These are phyloP conservation scores for Crepidodera aurea DNA, from an alignment of 2,888 invertebrate species.

Conservation along the genomic window DNA sequence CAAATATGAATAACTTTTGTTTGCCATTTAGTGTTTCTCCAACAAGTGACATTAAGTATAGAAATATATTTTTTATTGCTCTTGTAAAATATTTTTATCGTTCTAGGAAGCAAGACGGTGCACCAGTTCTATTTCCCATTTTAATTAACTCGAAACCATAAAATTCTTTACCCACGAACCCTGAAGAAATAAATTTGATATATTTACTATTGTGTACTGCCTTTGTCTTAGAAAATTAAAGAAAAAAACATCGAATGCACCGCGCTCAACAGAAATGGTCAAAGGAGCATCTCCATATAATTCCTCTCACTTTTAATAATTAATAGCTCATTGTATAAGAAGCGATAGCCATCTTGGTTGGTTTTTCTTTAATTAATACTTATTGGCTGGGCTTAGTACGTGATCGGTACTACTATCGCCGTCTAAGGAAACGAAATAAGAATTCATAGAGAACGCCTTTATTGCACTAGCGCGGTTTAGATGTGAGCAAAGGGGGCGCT, in stretches of 20 bases:
- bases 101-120: too few relatives aligned
- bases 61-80: too few relatives aligned
- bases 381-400: slow-evolving; percentile 35
- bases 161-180: neutral
- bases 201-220: slow-evolving; percentile 20
- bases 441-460: neutral
- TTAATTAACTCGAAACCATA: neutral
- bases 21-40: too few relatives aligned
- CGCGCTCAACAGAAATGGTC: slow-evolving; percentile 21
- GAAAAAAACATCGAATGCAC: slow-evolving; percentile 10
- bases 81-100: too few relatives aligned
- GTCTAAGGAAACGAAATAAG: slow-evolving; percentile 12
- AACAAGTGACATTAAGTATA: too few relatives aligned
- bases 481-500: too few relatives aligned
- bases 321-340: slow-evolving; percentile 41
- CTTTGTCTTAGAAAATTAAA: slow-evolving; percentile 4
- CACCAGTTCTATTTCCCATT: neutral
- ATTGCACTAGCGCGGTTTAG: too few relatives aligned
- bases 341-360: slow-evolving; percentile 39
- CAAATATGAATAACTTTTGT: too few relatives aligned
- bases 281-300: slow-evolving; percentile 34
- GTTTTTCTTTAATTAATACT: slow-evolving; percentile 43
- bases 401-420: slow-evolving; percentile 30
- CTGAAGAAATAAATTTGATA: slow-evolving; percentile 15
- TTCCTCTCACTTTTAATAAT: slow-evolving; percentile 40